Evolutionary conservation across 2,113 vertebrate genomes (phyloP), one percentile per base, ranked within the genome.

Genomic region (Microtus ochrogaster): DNA sequence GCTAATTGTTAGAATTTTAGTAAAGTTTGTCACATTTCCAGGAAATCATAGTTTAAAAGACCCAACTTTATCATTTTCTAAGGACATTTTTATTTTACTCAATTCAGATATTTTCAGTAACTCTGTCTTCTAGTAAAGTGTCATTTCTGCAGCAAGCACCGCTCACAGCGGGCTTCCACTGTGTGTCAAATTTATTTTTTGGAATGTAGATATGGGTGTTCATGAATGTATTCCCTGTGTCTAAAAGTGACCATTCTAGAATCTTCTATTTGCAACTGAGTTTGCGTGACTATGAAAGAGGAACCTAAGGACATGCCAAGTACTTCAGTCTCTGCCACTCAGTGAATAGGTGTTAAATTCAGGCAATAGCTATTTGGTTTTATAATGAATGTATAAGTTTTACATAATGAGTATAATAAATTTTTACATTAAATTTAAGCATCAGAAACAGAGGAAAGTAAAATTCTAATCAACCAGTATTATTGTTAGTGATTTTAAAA

Each of bases 91-190:
- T 95, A 66, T 61, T 84, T 10, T 79, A 65, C 7, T 92, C 47
- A 93, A 82, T 72, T 95, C 3, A 82, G 33, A 19, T 77, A 55
- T 97, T 96, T 96, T 93, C 61, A 82, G 66, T 94, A 91, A 83
- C 58, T 88, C 95, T 47, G 1, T 91, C 78, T 95, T 19, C 24
- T 30, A 19, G 19, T 61, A 30, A 93, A 94, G 36, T 93, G 2
- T 5, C 6, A 72, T 93, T 93, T 94, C 72, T 82, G 47, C 7
- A 63, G 74, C 66, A 83, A 77, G 41, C 68, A 93, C 6, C 63
- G 19, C 96, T 58, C 8, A 28, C 44, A 94, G 16, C 7, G 68
- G 76, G 7, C 24, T 93, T 81, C 49, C 89, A n/a, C 41, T 84
- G 5, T 33, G 33, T 41, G 10, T 93, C 83, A 79, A 77, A 5